Base-by-base conservation (phyloP, 2,888 invertebrate species). In the Unio delphinus region DNA sequence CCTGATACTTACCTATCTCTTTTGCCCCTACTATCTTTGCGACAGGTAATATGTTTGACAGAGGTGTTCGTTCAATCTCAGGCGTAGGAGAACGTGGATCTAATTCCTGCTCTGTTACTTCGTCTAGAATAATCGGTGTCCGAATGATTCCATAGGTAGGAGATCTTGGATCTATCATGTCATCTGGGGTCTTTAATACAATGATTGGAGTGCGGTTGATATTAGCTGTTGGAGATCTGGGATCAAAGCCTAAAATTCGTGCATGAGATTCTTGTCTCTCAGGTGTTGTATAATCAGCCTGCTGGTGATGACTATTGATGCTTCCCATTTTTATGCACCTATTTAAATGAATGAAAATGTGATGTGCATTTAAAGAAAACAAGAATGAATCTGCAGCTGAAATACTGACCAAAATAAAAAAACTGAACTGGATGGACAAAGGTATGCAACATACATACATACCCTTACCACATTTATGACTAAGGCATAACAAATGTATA, bases 141-240 rank as follows among this genome's bases (percentile, higher is more conserved):
- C 83, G 72, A n/a, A 66, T 60, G 58, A 83, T 82, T 34, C 78
- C 81, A 55, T 62, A 63, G 2, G 79, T 75, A 4, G 80, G 82
- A 11, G 82, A 82, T 26, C 83, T 70, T 2, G 80, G 81, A 57
- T 84, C 81, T 7, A 83, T 59, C 4, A 70, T 20, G 55, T 72
- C 72, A 23, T 81, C 79, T 28, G 82, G 81, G 1, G 82, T 82
- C 61, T 85, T 84, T 55, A 82, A 78, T 11, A 85, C 85, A 56
- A 81, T 67, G 55, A 86, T 86, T 1, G 86, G 86, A 8, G 86
- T 86, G 26, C 86, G 72, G 18, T 73, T 67, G 59, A 86, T 84
- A 55, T 78, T 78, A 18, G 67, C 61, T 8, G 82, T 76, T 26
- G 85, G 86, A 54, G 85, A 85, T n/a, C 86, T 61, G 0, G 84